phyloP scores from a whole-genome alignment of 2,797 vertebrate genomes.

The Smutsia gigantea region DNA sequence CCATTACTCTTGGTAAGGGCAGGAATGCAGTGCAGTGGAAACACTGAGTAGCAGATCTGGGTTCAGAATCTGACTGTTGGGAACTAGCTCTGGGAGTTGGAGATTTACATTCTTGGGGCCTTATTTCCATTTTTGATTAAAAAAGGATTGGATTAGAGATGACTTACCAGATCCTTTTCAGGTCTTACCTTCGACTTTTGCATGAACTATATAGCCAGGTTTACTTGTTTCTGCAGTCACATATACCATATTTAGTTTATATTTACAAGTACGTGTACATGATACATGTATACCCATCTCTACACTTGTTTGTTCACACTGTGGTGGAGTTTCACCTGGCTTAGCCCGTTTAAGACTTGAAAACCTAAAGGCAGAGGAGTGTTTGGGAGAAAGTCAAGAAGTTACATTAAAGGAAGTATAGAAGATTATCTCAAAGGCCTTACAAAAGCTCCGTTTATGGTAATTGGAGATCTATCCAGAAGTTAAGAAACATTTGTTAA shows the following conservation, averaged over 20 bases:
- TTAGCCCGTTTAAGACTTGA: background rate
- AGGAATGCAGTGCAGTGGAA: background rate
- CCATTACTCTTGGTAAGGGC: background rate
- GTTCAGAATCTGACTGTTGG: background rate
- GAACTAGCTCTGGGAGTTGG: background rate
- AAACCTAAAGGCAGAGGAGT: background rate
- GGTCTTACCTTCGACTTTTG: background rate
- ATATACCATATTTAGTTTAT: background rate
- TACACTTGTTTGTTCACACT: background rate
- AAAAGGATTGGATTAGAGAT: background rate
- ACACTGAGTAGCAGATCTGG: background rate
- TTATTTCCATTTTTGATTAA: background rate
- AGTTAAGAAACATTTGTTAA: background rate
- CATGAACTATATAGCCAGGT: background rate
- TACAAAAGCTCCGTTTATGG: background rate
- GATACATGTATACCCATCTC: background rate
- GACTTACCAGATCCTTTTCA: background rate
- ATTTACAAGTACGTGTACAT: background rate
- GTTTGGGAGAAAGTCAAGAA: background rate
- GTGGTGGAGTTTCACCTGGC: background rate
- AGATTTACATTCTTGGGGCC: background rate
- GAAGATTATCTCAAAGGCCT: background rate
- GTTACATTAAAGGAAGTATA: background rate
- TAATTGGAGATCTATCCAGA: background rate
- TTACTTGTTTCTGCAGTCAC: background rate